Percentiles rank a stretch among this genome's conserved stretches.
phyloP scores from a whole-genome alignment of 2,797 vertebrate genomes.

The Meriones psammophilus region DNA sequence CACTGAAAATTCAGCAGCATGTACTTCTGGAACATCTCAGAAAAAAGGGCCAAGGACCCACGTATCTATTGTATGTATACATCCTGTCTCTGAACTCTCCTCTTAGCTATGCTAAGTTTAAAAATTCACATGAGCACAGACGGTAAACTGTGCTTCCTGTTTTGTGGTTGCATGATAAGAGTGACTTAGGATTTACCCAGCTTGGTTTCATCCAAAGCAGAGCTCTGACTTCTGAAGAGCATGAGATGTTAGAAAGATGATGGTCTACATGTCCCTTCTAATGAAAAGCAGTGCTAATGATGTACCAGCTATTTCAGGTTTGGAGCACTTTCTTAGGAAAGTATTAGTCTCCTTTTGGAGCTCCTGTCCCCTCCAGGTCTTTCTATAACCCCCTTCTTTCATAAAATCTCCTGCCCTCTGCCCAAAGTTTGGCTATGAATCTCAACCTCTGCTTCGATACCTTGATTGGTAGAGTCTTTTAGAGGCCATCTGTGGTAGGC shows the following conservation, averaged over 20 bases:
- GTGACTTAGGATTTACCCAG: slow-evolving; percentile 18
- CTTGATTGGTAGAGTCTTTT: too few relatives aligned
- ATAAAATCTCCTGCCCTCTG: too few relatives aligned
- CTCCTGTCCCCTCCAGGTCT: too few relatives aligned
- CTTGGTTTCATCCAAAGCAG: slow-evolving; percentile 1
- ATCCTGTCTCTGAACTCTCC: slow-evolving; percentile 28
- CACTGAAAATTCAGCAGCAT: neutral
- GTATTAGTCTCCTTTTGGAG: neutral
- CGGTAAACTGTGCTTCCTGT: slow-evolving; percentile 39
- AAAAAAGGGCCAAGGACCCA: neutral
- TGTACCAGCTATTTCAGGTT: slow-evolving; percentile 26
- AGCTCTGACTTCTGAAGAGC: neutral
- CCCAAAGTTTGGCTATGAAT: too few relatives aligned
- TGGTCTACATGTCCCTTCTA: neutral
- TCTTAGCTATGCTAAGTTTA: neutral
- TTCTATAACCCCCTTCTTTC: too few relatives aligned
- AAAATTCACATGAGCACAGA: slow-evolving; percentile 18
- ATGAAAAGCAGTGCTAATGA: neutral
- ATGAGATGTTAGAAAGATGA: slow-evolving; percentile 7
- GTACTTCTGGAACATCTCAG: neutral
- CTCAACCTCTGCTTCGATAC: too few relatives aligned
- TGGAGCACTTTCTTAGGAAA: neutral
- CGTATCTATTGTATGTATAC: slow-evolving; percentile 3
- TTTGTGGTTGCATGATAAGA: slow-evolving; percentile 42
- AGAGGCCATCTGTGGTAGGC: too few relatives aligned